Evolutionary conservation across 1,140 invertebrate species (phyloP).

Genomic region (Eubasilissa regina): DNA sequence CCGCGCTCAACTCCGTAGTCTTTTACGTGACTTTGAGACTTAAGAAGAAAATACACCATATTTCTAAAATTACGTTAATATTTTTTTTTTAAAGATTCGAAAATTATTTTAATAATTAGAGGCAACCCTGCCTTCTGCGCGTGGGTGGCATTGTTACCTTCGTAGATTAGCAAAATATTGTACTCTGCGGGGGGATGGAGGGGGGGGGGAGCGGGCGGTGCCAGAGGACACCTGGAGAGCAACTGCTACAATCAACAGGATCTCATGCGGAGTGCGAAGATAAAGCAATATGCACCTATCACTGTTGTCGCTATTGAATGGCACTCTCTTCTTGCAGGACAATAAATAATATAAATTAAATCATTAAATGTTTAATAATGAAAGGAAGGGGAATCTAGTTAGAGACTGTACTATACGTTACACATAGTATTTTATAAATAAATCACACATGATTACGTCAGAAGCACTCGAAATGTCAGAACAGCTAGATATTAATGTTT

Average conservation of each 20-base stretch:
- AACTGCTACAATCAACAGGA: neutral
- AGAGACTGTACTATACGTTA: no score
- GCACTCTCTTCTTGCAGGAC: neutral
- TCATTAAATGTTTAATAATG: neutral
- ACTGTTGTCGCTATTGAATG: neutral
- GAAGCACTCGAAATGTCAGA: no score
- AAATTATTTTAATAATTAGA: neutral
- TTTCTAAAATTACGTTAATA: no score
- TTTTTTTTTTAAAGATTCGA: no score
- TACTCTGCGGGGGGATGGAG: neutral
- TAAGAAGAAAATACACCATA: no score
- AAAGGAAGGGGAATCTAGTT: neutral
- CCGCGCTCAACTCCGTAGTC: no score
- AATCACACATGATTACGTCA: no score
- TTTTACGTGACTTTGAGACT: no score
- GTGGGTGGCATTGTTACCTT: conserved; percentile 22
- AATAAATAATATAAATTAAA: no score
- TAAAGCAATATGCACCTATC: neutral
- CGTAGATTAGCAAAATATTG: conserved; percentile 7
- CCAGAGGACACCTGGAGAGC: conserved; percentile 4
- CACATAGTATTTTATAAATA: no score
- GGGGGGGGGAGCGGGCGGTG: neutral
- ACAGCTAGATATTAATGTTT: no score
- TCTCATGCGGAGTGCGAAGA: neutral
- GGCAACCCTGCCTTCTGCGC: conserved; percentile 5